These are phyloP conservation scores for Thymelicus acteon DNA, from an alignment of 2,888 invertebrate genomes.

Conservation along the genomic window DNA sequence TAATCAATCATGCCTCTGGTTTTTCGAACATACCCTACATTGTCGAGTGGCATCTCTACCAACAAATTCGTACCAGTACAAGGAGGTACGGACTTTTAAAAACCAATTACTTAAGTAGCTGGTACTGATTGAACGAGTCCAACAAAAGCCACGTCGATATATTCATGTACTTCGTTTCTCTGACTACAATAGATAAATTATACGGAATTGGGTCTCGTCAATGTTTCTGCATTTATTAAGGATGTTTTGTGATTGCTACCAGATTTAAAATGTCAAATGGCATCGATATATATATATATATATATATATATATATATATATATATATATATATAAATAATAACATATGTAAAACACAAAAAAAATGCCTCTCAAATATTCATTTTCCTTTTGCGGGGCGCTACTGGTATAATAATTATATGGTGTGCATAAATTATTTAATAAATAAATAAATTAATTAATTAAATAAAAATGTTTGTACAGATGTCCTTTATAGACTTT, in stretches of 20 bases:
- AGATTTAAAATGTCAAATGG: neutral
- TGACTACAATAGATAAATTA: constrained; percentile 17
- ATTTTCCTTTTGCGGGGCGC: no score
- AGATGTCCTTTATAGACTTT: no score
- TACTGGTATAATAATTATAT: no score
- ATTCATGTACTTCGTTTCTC: constrained; percentile 37
- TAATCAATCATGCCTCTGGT: constrained; percentile 32
- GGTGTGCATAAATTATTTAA: no score
- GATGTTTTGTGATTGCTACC: neutral
- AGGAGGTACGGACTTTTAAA: constrained; percentile 68
- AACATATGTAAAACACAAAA: no score
- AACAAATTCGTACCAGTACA: constrained; percentile 36
- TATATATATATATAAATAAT: no score
- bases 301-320: neutral
- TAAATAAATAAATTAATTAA: no score
- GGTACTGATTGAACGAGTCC: constrained; percentile 78
- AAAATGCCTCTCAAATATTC: no score
- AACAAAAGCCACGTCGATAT: constrained; percentile 49
- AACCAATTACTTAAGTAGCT: constrained; percentile 81
- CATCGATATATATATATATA: neutral
- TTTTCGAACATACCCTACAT: constrained; percentile 16
- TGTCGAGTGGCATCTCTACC: constrained; percentile 34
- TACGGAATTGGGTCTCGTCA: constrained; percentile 22
- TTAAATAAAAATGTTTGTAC: no score
- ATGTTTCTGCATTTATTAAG: constrained; percentile 1